A percentile compares a stretch with the other conserved stretches of the same genome.
Conservation (phyloP, 2,113 vertebrate species). For the Melozone crissalis region DNA sequence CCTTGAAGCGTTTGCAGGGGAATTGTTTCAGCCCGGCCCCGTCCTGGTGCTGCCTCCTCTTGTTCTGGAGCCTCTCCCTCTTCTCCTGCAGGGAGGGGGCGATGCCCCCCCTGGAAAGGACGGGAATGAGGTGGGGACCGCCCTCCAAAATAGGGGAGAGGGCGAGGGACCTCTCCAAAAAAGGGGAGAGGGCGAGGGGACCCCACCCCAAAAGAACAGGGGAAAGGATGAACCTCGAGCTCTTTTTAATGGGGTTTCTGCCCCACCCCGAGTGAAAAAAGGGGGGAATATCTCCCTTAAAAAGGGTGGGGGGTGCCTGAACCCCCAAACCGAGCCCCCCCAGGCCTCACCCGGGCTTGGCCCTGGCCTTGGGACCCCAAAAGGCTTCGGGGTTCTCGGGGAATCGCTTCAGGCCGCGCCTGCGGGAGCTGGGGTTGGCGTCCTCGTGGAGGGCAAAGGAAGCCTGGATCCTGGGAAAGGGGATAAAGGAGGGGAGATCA, state of each 20-base stretch:
- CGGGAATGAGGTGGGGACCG: not conserved
- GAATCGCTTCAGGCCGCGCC: constrained; percentile 85
- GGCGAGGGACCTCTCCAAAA: too few relatives aligned
- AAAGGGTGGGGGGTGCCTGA: not conserved
- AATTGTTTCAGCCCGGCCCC: constrained; percentile 76
- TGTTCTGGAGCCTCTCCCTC: constrained; percentile 81
- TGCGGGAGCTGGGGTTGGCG: constrained; percentile 90
- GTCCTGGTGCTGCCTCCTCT: constrained; percentile 77
- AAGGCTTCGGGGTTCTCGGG: constrained; percentile 90
- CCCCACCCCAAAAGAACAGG: accelerated
- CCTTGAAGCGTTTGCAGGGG: constrained; percentile 85
- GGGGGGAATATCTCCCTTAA: too few relatives aligned
- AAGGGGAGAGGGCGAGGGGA: not conserved
- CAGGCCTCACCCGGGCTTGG: constrained; percentile 79
- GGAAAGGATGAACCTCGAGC: too few relatives aligned
- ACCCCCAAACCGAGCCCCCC: not conserved
- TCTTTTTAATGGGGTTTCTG: too few relatives aligned
- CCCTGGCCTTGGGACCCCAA: constrained; percentile 91
- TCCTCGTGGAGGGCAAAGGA: constrained; percentile 86
- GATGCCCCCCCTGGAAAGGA: constrained; percentile 70
- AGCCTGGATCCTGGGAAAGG: constrained; percentile 76
- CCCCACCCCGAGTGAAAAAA: not conserved
- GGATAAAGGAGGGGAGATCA: not conserved
- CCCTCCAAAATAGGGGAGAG: too few relatives aligned
- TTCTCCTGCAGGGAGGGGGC: constrained; percentile 74